Percentiles rank a stretch among this genome's conserved stretches.
phyloP scores from a whole-genome alignment of 2,113 vertebrate species.

The Erythrocercus mccallii region DNA sequence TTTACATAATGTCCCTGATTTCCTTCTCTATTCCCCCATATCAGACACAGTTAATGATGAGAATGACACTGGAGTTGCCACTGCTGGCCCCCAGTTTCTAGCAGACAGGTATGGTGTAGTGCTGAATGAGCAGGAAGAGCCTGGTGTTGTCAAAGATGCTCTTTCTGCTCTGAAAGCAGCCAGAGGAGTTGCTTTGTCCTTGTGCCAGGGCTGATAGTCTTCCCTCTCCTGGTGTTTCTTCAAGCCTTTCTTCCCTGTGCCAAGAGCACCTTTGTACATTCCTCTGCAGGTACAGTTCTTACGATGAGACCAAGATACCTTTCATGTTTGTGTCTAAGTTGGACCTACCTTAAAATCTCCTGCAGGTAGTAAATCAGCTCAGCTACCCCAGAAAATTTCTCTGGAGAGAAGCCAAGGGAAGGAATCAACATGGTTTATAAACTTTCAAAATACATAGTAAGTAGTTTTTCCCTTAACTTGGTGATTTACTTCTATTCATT shows the following conservation, averaged over 20 bases:
- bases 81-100: not conserved
- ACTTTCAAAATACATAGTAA: conserved; percentile 34
- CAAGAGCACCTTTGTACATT: not conserved
- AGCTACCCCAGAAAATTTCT: conserved; percentile 19
- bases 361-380: conserved; percentile 34
- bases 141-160: not conserved
- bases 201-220: not conserved
- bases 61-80: not conserved
- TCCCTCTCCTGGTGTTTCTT: not conserved
- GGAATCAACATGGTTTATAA: conserved; percentile 48
- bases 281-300: not conserved
- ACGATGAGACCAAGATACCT: not conserved
- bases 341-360: conserved; percentile 7
- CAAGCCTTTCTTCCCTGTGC: not conserved
- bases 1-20: not conserved
- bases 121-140: not conserved
- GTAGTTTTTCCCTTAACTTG: conserved; percentile 29
- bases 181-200: not conserved
- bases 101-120: not conserved
- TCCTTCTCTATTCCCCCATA: not conserved
- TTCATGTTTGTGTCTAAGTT: not conserved
- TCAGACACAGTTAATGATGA: not conserved
- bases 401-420: conserved; percentile 11
- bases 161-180: not conserved
- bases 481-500: conserved; percentile 63